Conservation (phyloP, 2,113 vertebrate species). For the Nothoprocta perdicaria region DNA sequence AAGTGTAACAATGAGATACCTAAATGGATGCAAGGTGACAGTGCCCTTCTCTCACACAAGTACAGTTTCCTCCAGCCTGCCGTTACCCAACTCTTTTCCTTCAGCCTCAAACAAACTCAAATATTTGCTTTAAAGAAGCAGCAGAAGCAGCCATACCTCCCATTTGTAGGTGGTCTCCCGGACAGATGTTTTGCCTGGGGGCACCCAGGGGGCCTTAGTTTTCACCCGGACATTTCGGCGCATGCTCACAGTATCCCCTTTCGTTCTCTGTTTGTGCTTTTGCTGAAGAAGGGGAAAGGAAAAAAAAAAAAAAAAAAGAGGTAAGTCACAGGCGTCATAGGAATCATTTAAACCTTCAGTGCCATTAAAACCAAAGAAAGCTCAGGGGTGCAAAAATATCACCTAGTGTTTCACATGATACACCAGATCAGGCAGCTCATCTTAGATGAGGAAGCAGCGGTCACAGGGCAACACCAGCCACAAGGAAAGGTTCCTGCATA, state of each 20-base stretch:
- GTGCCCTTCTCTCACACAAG: neutral
- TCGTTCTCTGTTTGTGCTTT: slow-evolving; percentile 78
- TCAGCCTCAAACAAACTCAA: neutral
- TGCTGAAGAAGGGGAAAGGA: slow-evolving; percentile 50
- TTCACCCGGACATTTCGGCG: slow-evolving; percentile 81
- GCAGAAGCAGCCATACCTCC: slow-evolving; percentile 82
- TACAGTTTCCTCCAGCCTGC: neutral
- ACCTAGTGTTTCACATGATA: neutral
- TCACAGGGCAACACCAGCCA: neutral
- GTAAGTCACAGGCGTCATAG: neutral
- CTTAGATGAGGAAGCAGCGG: neutral
- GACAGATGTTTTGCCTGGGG: slow-evolving; percentile 84
- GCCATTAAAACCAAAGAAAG: neutral
- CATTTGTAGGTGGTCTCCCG: slow-evolving; percentile 83
- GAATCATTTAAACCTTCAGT: neutral
- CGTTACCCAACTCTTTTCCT: neutral
- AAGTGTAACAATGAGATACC: neutral
- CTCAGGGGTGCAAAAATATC: neutral
- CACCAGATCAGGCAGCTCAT: neutral
- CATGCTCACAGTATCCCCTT: slow-evolving; percentile 73
- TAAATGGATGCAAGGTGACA: neutral
- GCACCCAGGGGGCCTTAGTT: slow-evolving; percentile 88
- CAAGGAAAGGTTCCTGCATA: neutral
- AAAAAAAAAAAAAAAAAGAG: neutral
- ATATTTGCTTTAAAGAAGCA: neutral